Percentiles rank a stretch among this genome's conserved stretches.
Conservation (phyloP, 2,888 invertebrate genomes). For the Cephus spinipes region DNA sequence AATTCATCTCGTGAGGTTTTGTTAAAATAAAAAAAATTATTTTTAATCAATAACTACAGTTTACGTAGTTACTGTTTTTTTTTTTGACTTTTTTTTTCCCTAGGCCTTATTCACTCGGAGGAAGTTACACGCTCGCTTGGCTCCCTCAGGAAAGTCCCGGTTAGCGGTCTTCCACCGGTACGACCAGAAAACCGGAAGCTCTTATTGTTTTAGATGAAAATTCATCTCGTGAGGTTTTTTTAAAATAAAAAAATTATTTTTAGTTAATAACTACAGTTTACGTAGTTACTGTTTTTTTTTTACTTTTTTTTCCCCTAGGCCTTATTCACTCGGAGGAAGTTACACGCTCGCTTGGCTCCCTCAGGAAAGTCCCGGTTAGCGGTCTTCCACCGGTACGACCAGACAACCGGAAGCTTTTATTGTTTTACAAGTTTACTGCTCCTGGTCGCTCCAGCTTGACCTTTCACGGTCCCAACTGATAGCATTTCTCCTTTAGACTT, state of each 20-base stretch:
- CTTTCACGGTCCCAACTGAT: conserved; percentile 15
- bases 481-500: conserved; percentile 7
- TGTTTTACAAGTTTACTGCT: conserved; percentile 63
- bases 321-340: neutral
- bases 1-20: neutral
- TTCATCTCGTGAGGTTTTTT: neutral
- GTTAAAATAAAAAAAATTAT: neutral
- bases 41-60: neutral
- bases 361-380: neutral
- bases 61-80: neutral
- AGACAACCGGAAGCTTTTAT: conserved; percentile 64
- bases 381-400: neutral
- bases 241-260: neutral
- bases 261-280: neutral
- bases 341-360: neutral
- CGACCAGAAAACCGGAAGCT: conserved; percentile 57
- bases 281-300: neutral
- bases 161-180: neutral
- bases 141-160: neutral
- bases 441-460: conserved; percentile 29
- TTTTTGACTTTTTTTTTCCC: neutral
- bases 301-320: neutral
- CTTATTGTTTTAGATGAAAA: conserved; percentile 60
- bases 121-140: neutral
- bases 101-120: neutral